Evolutionary conservation across 92 coral and sea anemone species (phyloP).

Genomic region (Isaurus tuberculatus): DNA sequence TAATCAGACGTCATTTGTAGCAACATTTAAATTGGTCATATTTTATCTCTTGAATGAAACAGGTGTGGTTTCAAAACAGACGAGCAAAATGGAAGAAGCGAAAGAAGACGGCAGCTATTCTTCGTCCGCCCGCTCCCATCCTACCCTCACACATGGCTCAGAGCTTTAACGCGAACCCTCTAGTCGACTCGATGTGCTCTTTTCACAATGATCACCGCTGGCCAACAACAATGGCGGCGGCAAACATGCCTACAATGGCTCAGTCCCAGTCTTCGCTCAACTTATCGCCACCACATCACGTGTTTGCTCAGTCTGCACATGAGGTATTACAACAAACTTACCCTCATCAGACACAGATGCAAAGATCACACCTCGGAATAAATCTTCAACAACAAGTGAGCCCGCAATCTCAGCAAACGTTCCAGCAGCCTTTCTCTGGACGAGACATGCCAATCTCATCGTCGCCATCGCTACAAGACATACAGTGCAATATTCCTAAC

Average conservation of each 20-base stretch:
- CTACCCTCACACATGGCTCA: conserved; percentile 99
- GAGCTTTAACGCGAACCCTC: conserved; percentile 93
- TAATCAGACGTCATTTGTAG: too few species aligned
- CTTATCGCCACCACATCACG: conserved; percentile 90
- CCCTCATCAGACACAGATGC: conserved; percentile 89
- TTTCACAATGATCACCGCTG: conserved; percentile 99
- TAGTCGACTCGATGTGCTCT: conserved; percentile 90
- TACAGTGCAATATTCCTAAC: conserved; percentile 93
- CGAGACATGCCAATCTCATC: conserved; percentile 99
- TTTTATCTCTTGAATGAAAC: neutral
- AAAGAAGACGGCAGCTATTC: conserved; percentile 96
- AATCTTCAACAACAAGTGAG: conserved; percentile 88
- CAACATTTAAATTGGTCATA: neutral
- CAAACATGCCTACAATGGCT: conserved; percentile 99
- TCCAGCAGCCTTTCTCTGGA: conserved; percentile 81
- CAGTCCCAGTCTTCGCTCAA: conserved; percentile 92
- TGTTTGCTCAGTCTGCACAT: conserved; percentile 93
- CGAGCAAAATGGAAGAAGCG: conserved; percentile 99
- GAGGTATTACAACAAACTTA: conserved; percentile 93
- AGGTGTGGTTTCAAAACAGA: conserved; percentile 99
- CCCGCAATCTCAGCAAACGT: conserved; percentile 82
- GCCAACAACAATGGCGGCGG: conserved; percentile 95
- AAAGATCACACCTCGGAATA: conserved; percentile 87
- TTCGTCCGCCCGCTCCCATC: conserved; percentile 99
- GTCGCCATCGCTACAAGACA: conserved; percentile 97